Conservation (phyloP, 2,888 invertebrate genomes). For the Allacma fusca region DNA sequence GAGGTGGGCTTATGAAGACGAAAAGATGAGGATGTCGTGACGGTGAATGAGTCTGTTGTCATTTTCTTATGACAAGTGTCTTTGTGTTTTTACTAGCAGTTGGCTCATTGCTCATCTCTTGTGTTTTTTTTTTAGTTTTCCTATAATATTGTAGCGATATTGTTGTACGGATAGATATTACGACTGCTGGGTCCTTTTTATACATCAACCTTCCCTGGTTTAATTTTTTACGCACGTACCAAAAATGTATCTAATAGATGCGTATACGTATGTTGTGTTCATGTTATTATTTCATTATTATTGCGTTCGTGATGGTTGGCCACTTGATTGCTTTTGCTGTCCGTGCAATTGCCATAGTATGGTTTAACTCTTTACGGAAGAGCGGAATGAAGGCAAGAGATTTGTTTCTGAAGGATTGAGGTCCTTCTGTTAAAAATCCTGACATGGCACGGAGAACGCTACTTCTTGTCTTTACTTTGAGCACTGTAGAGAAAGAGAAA, state of each 20-base stretch:
- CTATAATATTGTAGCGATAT: too few relatives aligned
- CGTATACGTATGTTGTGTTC: not conserved
- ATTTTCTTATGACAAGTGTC: conserved; percentile 44
- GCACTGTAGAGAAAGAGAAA: too few relatives aligned
- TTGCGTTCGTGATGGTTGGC: conserved; percentile 31
- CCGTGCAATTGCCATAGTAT: too few relatives aligned
- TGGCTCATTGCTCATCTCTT: conserved; percentile 10
- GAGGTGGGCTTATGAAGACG: not conserved
- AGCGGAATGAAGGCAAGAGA: too few relatives aligned
- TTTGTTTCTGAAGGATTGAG: too few relatives aligned
- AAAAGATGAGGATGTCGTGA: conserved; percentile 44
- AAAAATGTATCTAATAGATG: not conserved
- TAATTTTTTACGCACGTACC: too few relatives aligned
- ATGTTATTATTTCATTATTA: conserved; percentile 21
- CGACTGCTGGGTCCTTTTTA: not conserved
- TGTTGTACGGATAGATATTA: too few relatives aligned
- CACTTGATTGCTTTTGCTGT: conserved; percentile 20
- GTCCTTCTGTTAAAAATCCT: too few relatives aligned
- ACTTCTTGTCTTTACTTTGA: too few relatives aligned
- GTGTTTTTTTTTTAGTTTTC: not conserved
- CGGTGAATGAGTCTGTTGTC: conserved; percentile 47
- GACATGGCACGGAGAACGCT: too few relatives aligned
- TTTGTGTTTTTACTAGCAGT: conserved; percentile 34
- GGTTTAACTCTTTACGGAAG: too few relatives aligned
- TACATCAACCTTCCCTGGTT: not conserved